Conservation (phyloP, 2,113 vertebrate species). For the Bucco capensis region DNA sequence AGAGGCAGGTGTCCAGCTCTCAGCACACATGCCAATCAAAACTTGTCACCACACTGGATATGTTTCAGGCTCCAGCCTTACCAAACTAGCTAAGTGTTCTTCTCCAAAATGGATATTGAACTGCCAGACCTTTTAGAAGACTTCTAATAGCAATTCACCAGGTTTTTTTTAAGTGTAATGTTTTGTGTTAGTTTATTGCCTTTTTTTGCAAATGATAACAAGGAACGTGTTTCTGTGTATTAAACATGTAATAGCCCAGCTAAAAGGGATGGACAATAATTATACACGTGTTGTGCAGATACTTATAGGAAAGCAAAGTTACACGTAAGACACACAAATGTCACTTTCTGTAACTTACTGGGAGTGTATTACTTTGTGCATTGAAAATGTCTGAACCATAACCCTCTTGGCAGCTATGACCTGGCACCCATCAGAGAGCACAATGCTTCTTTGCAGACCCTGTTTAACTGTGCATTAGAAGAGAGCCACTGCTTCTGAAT, state of each 20-base stretch:
- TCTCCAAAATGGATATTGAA: neutral
- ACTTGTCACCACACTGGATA: neutral
- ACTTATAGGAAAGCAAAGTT: neutral
- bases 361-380: neutral
- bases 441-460: neutral
- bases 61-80: neutral
- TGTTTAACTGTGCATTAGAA: neutral
- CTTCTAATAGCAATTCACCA: neutral
- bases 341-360: neutral
- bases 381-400: neutral
- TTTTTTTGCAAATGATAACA: neutral
- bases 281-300: neutral
- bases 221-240: neutral
- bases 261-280: neutral
- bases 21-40: rapidly evolving
- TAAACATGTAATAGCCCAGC: neutral
- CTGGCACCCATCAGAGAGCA: neutral
- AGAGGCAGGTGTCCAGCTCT: neutral
- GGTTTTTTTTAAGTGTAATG: neutral
- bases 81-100: neutral
- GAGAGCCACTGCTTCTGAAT: neutral
- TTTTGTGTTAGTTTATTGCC: neutral
- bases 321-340: neutral
- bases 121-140: neutral
- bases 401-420: neutral